Evolutionary conservation across 2,113 vertebrate genomes (phyloP).

Genomic region (Cervus canadensis): DNA sequence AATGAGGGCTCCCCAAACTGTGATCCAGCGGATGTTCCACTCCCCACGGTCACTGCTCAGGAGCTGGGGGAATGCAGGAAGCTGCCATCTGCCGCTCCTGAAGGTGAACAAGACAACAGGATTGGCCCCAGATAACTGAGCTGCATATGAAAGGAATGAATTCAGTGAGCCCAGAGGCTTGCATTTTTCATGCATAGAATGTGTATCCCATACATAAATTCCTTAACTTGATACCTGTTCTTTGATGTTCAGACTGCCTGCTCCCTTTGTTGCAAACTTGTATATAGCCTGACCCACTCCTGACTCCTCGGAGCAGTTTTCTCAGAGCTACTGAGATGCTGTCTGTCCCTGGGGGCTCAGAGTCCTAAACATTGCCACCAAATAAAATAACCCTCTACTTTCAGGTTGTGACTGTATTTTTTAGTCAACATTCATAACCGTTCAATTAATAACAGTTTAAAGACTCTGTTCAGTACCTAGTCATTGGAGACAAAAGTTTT

Average conservation of each 20-base stretch:
- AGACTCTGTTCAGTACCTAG: background rate
- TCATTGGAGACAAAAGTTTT: background rate
- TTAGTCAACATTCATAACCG: background rate
- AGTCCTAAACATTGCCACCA: background rate
- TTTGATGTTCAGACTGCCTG: background rate
- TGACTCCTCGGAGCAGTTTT: background rate
- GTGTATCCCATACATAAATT: background rate
- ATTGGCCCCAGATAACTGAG: background rate
- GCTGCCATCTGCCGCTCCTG: background rate
- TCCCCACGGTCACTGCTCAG: background rate
- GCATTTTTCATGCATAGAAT: background rate
- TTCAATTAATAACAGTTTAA: constrained; percentile 4
- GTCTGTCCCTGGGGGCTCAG: background rate
- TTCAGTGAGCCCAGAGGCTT: background rate
- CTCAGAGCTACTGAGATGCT: background rate
- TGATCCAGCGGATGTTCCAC: background rate
- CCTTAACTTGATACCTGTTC: background rate
- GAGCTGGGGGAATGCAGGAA: background rate
- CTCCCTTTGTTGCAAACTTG: background rate
- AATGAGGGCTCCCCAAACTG: background rate
- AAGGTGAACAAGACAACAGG: background rate
- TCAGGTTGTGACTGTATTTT: background rate
- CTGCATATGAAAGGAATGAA: background rate
- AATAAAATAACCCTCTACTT: background rate
- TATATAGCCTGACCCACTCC: background rate